Percentiles rank a stretch among this genome's conserved stretches.
Evolutionary conservation across 2,113 vertebrate species (phyloP).

Genomic region (Oreochromis niloticus): DNA sequence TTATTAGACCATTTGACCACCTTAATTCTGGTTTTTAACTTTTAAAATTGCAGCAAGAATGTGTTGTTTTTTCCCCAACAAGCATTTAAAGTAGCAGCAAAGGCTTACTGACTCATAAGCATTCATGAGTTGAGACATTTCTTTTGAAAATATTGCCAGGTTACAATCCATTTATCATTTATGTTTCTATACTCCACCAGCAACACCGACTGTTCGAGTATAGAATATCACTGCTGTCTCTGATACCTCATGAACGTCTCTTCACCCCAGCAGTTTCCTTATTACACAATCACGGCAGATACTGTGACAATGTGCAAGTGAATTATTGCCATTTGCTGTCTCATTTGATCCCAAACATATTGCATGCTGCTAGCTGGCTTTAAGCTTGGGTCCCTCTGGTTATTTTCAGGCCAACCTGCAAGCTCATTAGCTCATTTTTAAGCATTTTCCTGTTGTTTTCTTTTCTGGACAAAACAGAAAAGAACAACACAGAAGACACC

Average conservation of each 20-base stretch:
- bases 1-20: neutral
- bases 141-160: neutral
- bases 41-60: neutral
- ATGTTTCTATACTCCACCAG: neutral
- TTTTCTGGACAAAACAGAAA: neutral
- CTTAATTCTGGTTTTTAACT: neutral
- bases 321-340: neutral
- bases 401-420: neutral
- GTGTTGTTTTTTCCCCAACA: fast-evolving
- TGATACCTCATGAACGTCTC: neutral
- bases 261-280: neutral
- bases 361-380: neutral
- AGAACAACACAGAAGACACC: neutral
- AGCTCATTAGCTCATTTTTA: neutral
- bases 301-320: neutral
- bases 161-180: neutral
- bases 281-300: neutral
- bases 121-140: neutral
- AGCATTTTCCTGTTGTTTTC: neutral
- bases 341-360: neutral
- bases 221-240: neutral
- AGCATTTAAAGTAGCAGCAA: neutral
- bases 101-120: neutral
- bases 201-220: neutral
- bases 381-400: neutral